Percentiles rank a stretch among this genome's conserved stretches.
Conservation (phyloP, 2,888 invertebrate genomes). For the Phytoseiulus persimilis region DNA sequence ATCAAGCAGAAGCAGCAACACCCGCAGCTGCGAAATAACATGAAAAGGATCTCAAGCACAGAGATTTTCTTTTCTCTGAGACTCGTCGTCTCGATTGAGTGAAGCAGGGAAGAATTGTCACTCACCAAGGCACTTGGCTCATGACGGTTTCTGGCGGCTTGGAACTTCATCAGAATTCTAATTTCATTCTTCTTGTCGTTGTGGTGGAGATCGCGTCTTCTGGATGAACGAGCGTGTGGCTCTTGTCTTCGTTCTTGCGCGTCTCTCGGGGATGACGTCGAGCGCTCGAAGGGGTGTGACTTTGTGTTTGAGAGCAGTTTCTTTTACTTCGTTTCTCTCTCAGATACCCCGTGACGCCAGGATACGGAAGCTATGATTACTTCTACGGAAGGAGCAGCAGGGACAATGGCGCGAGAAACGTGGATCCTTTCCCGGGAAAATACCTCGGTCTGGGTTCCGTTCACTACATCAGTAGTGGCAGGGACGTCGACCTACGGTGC, state of each 20-base stretch:
- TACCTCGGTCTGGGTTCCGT: conserved; percentile 27
- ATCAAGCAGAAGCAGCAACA: neutral
- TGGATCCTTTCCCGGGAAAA: conserved; percentile 40
- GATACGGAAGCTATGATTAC: conserved; percentile 18
- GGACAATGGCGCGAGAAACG: conserved; percentile 8
- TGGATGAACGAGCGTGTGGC: neutral
- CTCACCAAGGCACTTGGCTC: neutral
- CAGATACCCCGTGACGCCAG: conserved; percentile 27
- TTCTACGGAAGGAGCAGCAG: neutral
- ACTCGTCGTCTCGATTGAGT: neutral
- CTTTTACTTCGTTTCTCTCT: no score
- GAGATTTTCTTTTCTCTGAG: neutral
- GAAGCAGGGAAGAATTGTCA: neutral
- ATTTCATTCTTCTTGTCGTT: neutral
- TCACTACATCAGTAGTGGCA: neutral
- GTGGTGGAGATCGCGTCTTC: neutral
- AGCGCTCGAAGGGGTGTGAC: neutral
- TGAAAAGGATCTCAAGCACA: neutral
- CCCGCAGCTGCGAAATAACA: neutral
- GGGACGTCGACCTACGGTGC: conserved; percentile 27
- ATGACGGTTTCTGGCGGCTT: neutral
- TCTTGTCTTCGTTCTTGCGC: neutral
- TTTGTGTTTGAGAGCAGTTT: neutral
- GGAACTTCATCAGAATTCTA: neutral
- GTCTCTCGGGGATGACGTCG: neutral